Evolutionary conservation across 2,888 invertebrate species (phyloP), one percentile per base, ranked within the genome.

Genomic region (Synanthedon myopaeformis): DNA sequence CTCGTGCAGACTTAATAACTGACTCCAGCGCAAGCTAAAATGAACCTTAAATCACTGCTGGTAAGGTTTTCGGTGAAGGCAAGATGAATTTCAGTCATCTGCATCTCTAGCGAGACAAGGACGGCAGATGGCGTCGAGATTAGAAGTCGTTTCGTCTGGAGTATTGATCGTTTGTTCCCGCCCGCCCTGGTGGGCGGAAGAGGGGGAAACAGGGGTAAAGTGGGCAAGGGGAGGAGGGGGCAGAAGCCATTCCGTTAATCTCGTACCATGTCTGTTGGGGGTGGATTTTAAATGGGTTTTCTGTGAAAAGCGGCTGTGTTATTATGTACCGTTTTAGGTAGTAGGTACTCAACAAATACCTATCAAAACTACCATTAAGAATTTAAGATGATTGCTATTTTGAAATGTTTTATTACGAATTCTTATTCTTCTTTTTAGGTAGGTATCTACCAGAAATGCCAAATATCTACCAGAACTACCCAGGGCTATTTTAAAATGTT

Each of bases 231-330:
- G 17, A 14, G 49, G 11, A 17, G 65, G 63, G 64, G 70, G 58
- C 62, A 49, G 69, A 67, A 76, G 77, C 79, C 79, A 74, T 78
- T 79, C 70, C 67, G 80, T 76, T 82, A 82, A 83, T 83, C 82
- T 83, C 71, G 64, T 62, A 57, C 58, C 57, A 66, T 77, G 79
- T 82, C 79, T 80, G 74, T 64, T 60, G 58, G 69, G 76, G 77
- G 78, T 71, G 78, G 72, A 70, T 65, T 67, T 72, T 64, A 67
- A 74, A 73, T 70, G 67, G 35, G 68, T 68, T 70, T 76, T 73
- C 70, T 66, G 65, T 56, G 56, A 59, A 56, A 57, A 56, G n/a
- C 51, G 6, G 51, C 35, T 35, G 35, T 35, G 35, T 35, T 23
- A 35, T 35, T 35, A 35, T 35, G 35, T 35, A 35, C 35, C 35